Evolutionary conservation across 2,113 vertebrate species (phyloP).

Genomic region (Psilopsiagon aymara): DNA sequence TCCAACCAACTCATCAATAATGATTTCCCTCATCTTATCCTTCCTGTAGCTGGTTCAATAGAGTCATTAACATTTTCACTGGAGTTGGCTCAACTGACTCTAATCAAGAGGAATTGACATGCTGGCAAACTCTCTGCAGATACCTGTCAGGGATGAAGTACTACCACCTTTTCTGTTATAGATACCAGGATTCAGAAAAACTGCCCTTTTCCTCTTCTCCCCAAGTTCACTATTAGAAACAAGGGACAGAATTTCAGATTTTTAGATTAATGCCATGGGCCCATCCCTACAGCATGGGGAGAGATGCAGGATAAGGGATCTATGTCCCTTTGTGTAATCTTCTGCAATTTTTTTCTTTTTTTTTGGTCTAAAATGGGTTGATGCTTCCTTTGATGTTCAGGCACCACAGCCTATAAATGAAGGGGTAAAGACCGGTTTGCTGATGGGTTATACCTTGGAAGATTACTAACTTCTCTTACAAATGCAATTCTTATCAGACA

Average conservation of each 20-base stretch:
- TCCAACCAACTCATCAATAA: not conserved
- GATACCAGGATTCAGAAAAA: not conserved
- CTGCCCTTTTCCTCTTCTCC: not conserved
- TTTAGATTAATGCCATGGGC: not conserved
- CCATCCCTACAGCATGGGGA: not conserved
- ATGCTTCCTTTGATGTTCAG: not conserved
- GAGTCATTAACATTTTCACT: constrained; percentile 33
- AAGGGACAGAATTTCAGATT: not conserved
- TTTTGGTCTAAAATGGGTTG: not conserved
- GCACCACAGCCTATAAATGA: not conserved
- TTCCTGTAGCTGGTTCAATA: not conserved
- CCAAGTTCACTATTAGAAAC: not conserved
- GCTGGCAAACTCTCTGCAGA: not conserved
- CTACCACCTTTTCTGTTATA: not conserved
- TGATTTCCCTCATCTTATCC: not conserved
- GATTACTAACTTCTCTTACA: not conserved
- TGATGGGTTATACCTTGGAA: not conserved
- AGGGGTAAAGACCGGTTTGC: not conserved
- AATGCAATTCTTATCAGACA: not conserved
- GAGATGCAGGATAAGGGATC: not conserved
- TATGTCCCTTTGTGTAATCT: not conserved
- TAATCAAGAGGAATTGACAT: not conserved
- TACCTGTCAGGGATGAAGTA: not conserved
- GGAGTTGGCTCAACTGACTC: not conserved
- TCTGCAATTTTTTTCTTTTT: not conserved